Conservation (phyloP, 2,888 invertebrate genomes). For the Drosophila recens region DNA sequence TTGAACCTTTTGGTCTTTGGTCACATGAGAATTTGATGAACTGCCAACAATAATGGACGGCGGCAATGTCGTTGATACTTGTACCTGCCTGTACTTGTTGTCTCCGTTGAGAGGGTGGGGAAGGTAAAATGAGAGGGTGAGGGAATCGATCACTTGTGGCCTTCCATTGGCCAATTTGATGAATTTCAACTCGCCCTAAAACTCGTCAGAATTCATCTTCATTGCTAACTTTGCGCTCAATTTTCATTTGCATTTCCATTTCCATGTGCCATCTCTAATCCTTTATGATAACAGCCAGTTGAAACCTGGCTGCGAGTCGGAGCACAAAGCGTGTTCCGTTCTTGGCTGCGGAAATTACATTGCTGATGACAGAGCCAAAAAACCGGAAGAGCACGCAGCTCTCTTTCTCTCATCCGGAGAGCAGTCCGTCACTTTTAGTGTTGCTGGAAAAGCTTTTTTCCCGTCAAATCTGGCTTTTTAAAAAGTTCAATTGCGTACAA, state of each 20-base stretch:
- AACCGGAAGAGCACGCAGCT: conserved; percentile 79
- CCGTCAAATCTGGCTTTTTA: background rate
- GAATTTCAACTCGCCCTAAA: background rate
- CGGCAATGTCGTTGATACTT: conserved; percentile 32
- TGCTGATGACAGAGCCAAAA: conserved; percentile 73
- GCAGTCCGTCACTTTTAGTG: background rate
- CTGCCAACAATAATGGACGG: conserved; percentile 57
- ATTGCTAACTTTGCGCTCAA: background rate
- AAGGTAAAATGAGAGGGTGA: background rate
- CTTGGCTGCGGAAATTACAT: conserved; percentile 72
- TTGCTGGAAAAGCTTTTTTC: background rate
- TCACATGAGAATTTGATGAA: conserved; percentile 82
- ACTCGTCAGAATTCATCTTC: conserved; percentile 16
- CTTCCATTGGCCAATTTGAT: conserved; percentile 4
- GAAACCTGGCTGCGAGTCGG: background rate
- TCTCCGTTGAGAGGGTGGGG: background rate
- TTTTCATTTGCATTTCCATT: background rate
- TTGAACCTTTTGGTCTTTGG: conserved; percentile 74
- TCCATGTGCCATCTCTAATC: conserved; percentile 5
- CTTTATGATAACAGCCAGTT: conserved; percentile 11
- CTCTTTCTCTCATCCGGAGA: conserved; percentile 2
- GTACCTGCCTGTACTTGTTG: conserved; percentile 34
- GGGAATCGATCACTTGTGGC: conserved; percentile 55
- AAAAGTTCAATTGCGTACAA: background rate
- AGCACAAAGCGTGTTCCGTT: conserved; percentile 38